phyloP scores from a whole-genome alignment of 1,140 invertebrate species.

The Drosophila kohkoa region DNA sequence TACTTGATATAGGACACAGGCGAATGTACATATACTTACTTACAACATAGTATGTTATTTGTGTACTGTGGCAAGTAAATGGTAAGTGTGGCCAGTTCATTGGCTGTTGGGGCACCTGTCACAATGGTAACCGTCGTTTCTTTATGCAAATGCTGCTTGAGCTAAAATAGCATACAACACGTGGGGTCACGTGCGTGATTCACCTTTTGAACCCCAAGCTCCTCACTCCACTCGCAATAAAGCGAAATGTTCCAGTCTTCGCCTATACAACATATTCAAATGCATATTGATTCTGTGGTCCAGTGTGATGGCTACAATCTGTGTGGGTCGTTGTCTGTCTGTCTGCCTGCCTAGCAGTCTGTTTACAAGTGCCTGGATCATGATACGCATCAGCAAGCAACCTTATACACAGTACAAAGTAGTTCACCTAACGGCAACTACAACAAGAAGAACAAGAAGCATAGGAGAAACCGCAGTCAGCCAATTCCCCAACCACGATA shows the following conservation, averaged over 20 bases:
- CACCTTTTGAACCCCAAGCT: slow-evolving; percentile 42
- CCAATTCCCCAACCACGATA: slow-evolving; percentile 6
- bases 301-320: slow-evolving; percentile 43
- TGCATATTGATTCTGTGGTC: slow-evolving; percentile 81
- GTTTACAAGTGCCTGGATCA: slow-evolving; percentile 74
- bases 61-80: slow-evolving; percentile 8
- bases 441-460: slow-evolving; percentile 35
- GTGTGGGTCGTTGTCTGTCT: slow-evolving; percentile 14
- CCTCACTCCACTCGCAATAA: neutral
- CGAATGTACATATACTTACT: neutral
- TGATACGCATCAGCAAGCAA: slow-evolving; percentile 71
- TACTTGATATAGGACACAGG: slow-evolving; percentile 47
- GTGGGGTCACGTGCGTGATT: slow-evolving; percentile 64
- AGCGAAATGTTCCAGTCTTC: slow-evolving; percentile 13
- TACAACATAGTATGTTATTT: neutral
- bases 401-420: slow-evolving; percentile 17
- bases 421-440: slow-evolving; percentile 53
- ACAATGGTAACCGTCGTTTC: slow-evolving; percentile 16
- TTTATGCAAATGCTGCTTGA: slow-evolving; percentile 61
- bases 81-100: slow-evolving; percentile 14
- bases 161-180: slow-evolving; percentile 37
- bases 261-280: slow-evolving; percentile 63
- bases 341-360: slow-evolving; percentile 43
- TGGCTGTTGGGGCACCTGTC: slow-evolving; percentile 25
- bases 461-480: slow-evolving; percentile 31